A percentile compares a stretch with the other conserved stretches of the same genome.
phyloP scores from a whole-genome alignment of 1,140 invertebrate species.

The Drosophila triauraria region DNA sequence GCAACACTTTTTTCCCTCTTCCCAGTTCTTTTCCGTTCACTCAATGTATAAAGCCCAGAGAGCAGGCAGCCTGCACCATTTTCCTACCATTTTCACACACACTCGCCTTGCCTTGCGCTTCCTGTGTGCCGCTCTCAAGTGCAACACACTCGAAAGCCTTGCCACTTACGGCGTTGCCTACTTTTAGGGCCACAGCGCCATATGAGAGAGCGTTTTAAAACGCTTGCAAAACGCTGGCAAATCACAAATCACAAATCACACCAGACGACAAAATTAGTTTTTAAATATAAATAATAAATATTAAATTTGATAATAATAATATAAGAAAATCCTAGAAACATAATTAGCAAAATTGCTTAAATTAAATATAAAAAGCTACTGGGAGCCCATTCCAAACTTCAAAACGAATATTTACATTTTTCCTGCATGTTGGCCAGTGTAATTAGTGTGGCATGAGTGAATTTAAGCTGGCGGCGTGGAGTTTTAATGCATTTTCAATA shows the following conservation, averaged over 20 bases:
- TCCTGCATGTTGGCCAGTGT: neutral
- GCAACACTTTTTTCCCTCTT: neutral
- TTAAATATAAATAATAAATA: neutral
- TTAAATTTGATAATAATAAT: neutral
- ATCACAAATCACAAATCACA: too few species aligned
- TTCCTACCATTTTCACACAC: conserved; percentile 7
- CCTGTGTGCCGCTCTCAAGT: conserved; percentile 40
- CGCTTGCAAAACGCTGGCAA: neutral
- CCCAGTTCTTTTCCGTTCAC: neutral
- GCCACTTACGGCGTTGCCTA: conserved; percentile 30
- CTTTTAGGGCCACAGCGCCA: conserved; percentile 23
- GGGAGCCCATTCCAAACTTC: neutral
- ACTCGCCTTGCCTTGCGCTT: neutral
- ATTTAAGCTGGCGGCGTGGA: conserved; percentile 2
- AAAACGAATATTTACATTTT: neutral
- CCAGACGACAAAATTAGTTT: neutral
- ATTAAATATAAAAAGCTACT: too few species aligned
- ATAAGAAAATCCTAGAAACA: too few species aligned
- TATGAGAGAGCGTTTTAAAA: conserved; percentile 13
- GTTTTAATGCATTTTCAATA: conserved; percentile 72
- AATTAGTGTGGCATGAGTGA: conserved; percentile 26
- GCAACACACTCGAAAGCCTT: conserved; percentile 45
- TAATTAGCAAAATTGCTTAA: too few species aligned
- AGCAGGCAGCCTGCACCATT: neutral
- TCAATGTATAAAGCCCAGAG: neutral